Conservation (phyloP, 2,797 vertebrate genomes). For the Muraenolepis orangiensis region DNA sequence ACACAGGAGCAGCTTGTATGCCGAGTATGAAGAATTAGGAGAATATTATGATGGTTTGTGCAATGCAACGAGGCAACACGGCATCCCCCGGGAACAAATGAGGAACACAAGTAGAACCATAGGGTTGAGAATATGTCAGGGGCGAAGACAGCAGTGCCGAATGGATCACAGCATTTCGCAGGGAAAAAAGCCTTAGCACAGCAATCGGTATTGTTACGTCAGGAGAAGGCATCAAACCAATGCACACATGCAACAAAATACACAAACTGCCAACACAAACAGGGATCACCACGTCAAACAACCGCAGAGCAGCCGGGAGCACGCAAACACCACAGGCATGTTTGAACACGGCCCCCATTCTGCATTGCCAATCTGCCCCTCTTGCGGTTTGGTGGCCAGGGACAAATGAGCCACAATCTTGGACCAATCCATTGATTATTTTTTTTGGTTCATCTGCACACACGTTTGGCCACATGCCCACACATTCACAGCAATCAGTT, state of each 20-base stretch:
- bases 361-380: not conserved
- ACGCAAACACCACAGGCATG: not conserved
- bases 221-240: slow-evolving; percentile 14
- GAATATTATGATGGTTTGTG: not conserved
- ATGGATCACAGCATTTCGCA: slow-evolving; percentile 16
- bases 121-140: not conserved
- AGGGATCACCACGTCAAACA: slow-evolving; percentile 7
- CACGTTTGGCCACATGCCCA: not conserved
- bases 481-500: not conserved
- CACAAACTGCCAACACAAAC: not conserved
- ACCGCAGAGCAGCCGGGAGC: not conserved
- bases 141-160: slow-evolving; percentile 16
- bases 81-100: not conserved
- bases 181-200: slow-evolving; percentile 13
- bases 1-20: not conserved
- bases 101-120: not conserved
- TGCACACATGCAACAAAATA: slow-evolving; percentile 23
- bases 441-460: not conserved
- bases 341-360: not conserved
- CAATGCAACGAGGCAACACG: not conserved
- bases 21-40: not conserved
- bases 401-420: not conserved
- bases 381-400: no score
- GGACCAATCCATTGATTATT: not conserved
- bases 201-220: slow-evolving; percentile 20